Percentiles rank a stretch among this genome's conserved stretches.
Conservation (phyloP, 35 echinoderm and acorn worm species). For the Diadema setosum region DNA sequence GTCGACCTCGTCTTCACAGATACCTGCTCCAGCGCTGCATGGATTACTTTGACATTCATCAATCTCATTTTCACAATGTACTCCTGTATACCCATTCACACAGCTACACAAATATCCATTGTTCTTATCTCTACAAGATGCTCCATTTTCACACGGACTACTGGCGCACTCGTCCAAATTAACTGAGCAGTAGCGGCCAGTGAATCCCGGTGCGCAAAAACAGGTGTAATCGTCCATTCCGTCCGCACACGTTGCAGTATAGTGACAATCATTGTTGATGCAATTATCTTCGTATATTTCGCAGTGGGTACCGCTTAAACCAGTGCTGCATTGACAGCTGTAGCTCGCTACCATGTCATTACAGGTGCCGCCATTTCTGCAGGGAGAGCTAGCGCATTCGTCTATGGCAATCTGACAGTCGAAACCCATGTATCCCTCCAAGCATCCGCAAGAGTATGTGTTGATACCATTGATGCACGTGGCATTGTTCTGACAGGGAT, state of each 20-base stretch:
- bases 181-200: not conserved
- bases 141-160: slow-evolving; percentile 31
- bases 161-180: slow-evolving; percentile 36
- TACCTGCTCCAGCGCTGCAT: not conserved
- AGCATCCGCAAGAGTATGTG: slow-evolving; percentile 39
- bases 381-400: slow-evolving; percentile 29
- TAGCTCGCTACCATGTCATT: not conserved
- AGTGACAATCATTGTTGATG: slow-evolving; percentile 1
- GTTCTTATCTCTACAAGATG: slow-evolving; percentile 35
- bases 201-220: slow-evolving; percentile 42
- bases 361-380: slow-evolving; percentile 55
- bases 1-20: no score
- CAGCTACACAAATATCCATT: slow-evolving; percentile 56
- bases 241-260: slow-evolving; percentile 29
- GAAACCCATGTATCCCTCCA: slow-evolving; percentile 6
- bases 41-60: not conserved
- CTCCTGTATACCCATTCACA: not conserved
- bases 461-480: slow-evolving; percentile 42
- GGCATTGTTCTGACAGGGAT: slow-evolving; percentile 44
- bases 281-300: slow-evolving; percentile 15
- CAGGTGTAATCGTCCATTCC: slow-evolving; percentile 14
- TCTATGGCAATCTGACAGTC: slow-evolving; percentile 55
- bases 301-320: not conserved
- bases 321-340: not conserved
- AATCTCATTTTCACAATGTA: not conserved